A percentile compares a stretch with the other conserved stretches of the same genome.
These are phyloP conservation scores for Sclerurus mexicanus DNA, from an alignment of 2,113 vertebrate genomes.

Conservation along the genomic window DNA sequence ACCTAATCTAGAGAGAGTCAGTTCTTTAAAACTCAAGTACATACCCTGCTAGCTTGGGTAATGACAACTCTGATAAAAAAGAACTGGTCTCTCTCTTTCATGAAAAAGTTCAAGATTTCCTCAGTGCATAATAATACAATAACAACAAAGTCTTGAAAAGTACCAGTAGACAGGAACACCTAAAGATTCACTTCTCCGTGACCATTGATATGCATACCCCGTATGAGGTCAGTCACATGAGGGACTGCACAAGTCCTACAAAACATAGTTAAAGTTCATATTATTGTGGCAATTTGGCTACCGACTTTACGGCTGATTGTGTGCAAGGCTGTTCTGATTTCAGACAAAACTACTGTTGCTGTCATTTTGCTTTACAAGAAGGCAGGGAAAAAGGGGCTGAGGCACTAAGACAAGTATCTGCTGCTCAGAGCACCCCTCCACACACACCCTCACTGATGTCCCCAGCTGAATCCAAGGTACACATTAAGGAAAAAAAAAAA, in stretches of 20 bases:
- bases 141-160: neutral
- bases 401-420: neutral
- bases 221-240: fast-evolving
- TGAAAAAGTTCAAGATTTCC: neutral
- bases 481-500: neutral
- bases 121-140: neutral
- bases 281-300: neutral
- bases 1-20: neutral
- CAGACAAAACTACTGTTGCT: neutral
- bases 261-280: neutral
- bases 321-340: neutral
- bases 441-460: fast-evolving
- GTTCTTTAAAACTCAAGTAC: neutral
- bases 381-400: neutral
- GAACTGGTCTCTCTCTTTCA: neutral
- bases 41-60: neutral
- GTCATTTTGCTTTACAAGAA: neutral
- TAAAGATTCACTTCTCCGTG: neutral
- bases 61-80: neutral
- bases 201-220: fast-evolving
- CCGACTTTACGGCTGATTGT: neutral
- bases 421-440: neutral
- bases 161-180: neutral
- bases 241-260: neutral
- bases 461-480: neutral